Evolutionary conservation across 2,797 vertebrate genomes (phyloP), one percentile per base, ranked within the genome.

Genomic region (Sebastes paucispinis): DNA sequence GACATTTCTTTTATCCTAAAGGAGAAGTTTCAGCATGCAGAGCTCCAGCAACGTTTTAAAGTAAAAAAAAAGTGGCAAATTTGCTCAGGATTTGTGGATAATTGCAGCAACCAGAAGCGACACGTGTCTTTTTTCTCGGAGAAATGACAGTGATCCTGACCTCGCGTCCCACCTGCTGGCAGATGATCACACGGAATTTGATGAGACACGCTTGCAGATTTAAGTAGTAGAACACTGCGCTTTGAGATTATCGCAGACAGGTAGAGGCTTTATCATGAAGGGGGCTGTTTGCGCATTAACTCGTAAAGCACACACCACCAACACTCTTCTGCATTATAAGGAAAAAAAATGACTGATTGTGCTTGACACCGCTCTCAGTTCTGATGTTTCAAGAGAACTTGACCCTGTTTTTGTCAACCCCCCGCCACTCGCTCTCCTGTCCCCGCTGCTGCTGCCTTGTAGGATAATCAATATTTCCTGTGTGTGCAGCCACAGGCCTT

Each of bases 381-480:
- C 27, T 78, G 77, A 85, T 74, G 69, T 75, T 81, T 84, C 58
- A 80, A 64, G 47, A 80, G 69, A 87, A 82, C 79, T 79, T 80
- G 64, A 84, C 80, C 62, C 18, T 14, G 5, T 81, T 79, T 69
- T 62, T 64, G 64, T 79, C 82, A 69, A 14, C 63, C 73, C 63
- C 66, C 69, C 68, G 3, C 78, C 25, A 24, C 16, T 36, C 6
- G 3, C 29, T 54, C 64, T 65, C n/a, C 18, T 82, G 55, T 82
- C 60, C 73, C 79, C 34, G 83, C 79, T 78, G 82, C 68, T 73
- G 75, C 78, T 29, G 43, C 75, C 62, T 84, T 77, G 79, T 71
- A 27, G 69, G 69, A 64, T 88, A 84, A 90, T 92, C 87, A 85
- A 90, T 88, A 89, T 80, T 69, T 87, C 80, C 58, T 71, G 62